Evolutionary conservation across 2,888 invertebrate genomes (phyloP).

Genomic region (Epistrophe eligans): DNA sequence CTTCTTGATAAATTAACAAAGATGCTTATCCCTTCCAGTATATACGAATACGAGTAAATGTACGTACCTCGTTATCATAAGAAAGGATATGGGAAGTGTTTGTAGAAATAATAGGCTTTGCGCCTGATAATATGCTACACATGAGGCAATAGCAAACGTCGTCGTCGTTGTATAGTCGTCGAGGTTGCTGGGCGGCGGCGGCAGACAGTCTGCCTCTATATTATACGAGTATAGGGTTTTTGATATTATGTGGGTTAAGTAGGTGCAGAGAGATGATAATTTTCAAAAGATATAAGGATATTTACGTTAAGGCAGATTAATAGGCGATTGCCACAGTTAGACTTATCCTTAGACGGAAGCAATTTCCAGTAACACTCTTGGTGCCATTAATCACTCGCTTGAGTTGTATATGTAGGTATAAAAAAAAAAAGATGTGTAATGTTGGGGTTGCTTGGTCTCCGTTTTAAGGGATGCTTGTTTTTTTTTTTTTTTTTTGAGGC

Average conservation of each 20-base stretch:
- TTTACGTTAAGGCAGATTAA: slow-evolving; percentile 57
- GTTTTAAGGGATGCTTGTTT: neutral
- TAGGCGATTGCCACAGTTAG: slow-evolving; percentile 54
- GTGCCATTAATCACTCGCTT: slow-evolving; percentile 58
- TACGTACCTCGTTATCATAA: slow-evolving; percentile 10
- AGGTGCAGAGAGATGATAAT: slow-evolving; percentile 65
- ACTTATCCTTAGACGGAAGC: slow-evolving; percentile 50
- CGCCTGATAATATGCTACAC: slow-evolving; percentile 57
- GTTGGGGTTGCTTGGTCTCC: neutral
- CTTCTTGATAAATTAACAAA: slow-evolving; percentile 73
- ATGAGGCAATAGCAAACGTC: slow-evolving; percentile 5
- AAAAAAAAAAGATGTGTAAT: slow-evolving; percentile 6
- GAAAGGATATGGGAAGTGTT: slow-evolving; percentile 43
- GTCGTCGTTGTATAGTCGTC: neutral
- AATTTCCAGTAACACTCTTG: slow-evolving; percentile 49
- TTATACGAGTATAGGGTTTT: neutral
- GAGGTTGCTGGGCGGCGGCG: slow-evolving; percentile 41
- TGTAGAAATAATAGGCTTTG: slow-evolving; percentile 64
- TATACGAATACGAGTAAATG: neutral
- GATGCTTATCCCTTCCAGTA: slow-evolving; percentile 63
- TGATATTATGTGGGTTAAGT: slow-evolving; percentile 64
- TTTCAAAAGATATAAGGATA: slow-evolving; percentile 37
- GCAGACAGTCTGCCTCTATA: slow-evolving; percentile 56
- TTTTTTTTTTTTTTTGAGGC: neutral
- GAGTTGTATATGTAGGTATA: neutral